Conservation (phyloP, 2,888 invertebrate genomes). For the Dryobota labecula region DNA sequence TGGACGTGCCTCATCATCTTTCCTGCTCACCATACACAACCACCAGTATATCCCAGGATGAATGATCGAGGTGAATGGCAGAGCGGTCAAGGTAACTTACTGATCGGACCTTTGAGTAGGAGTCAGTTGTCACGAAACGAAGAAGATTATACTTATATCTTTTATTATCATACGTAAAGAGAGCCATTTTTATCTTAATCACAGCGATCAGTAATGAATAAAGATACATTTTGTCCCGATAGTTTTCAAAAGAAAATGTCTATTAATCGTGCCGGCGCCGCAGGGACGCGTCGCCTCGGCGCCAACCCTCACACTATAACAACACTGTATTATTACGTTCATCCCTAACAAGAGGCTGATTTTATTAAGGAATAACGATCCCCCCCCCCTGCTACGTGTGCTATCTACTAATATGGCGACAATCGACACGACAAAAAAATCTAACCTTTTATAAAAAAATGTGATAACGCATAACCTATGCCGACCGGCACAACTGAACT, state of each 20-base stretch:
- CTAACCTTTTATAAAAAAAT: no score
- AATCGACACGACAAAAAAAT: no score
- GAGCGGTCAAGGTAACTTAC: background rate
- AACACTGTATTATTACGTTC: conserved; percentile 55
- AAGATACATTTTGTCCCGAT: conserved; percentile 35
- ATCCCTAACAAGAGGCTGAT: conserved; percentile 60
- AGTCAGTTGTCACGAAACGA: background rate
- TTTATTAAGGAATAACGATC: conserved; percentile 41
- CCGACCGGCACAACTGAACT: no score
- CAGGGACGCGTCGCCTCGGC: conserved; percentile 76
- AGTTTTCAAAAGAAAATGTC: conserved; percentile 65
- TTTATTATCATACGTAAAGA: background rate
- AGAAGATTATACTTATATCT: no score
- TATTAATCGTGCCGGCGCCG: conserved; percentile 73
- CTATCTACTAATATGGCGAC: background rate
- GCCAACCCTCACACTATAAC: conserved; percentile 64
- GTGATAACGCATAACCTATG: no score
- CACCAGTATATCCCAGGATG: background rate
- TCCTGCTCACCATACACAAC: background rate
- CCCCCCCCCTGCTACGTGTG: background rate
- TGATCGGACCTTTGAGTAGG: background rate
- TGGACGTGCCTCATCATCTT: background rate
- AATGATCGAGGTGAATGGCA: no score
- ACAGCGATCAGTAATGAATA: conserved; percentile 16
- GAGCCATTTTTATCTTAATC: background rate